These are phyloP conservation scores for Bolinopsis microptera DNA, from an alignment of 37 sponge, comb jelly and placozoan genomes.

Conservation along the genomic window DNA sequence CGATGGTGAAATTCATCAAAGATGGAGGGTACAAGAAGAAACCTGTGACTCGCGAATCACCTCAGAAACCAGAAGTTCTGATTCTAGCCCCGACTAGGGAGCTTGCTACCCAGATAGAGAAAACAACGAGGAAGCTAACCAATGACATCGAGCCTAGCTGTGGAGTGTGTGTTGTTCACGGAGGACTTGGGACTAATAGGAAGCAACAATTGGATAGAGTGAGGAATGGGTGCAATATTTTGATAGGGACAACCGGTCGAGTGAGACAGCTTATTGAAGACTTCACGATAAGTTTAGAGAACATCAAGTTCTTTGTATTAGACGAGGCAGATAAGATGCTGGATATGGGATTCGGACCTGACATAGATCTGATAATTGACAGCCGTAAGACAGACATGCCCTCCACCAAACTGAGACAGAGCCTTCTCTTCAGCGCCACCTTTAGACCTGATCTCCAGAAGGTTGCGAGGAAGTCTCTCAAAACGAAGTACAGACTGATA, in stretches of 20 bases:
- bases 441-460: conserved; percentile 86
- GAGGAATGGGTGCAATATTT: conserved; percentile 82
- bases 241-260: conserved; percentile 88
- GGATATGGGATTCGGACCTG: conserved; percentile 92
- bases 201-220: conserved; percentile 34
- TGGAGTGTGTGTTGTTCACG: not conserved
- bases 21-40: not conserved
- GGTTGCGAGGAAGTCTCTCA: conserved; percentile 67
- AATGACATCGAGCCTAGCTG: not conserved
- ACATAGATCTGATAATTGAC: conserved; percentile 60
- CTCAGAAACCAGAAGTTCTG: not conserved
- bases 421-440: conserved; percentile 94
- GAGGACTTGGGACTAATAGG: no score
- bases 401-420: conserved; percentile 75
- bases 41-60: not conserved
- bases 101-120: not conserved
- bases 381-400: conserved; percentile 83
- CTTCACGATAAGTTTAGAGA: conserved; percentile 71
- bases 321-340: conserved; percentile 97
- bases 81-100: not conserved
- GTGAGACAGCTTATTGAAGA: conserved; percentile 80
- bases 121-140: not conserved
- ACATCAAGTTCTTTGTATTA: conserved; percentile 76
- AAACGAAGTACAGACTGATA: not conserved
- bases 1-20: not conserved